Evolutionary conservation across 2,797 vertebrate genomes (phyloP).

Genomic region (Mormyrus hasselquistii): DNA sequence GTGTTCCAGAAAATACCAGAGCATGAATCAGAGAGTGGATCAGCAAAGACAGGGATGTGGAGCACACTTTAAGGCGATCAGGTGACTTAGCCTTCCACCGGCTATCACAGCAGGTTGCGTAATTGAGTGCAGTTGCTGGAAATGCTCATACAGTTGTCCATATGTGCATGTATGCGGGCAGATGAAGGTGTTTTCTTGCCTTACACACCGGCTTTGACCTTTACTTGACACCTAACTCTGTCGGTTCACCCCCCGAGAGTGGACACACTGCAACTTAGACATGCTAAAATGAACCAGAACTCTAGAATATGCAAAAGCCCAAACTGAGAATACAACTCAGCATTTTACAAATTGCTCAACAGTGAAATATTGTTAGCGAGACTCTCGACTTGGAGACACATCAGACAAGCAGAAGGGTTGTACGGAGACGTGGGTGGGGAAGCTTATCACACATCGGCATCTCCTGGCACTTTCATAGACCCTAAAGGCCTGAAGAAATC

Average conservation of each 20-base stretch:
- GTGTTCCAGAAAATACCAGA: background rate
- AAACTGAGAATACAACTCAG: background rate
- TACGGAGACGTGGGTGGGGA: background rate
- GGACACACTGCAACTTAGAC: background rate
- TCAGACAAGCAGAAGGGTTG: background rate
- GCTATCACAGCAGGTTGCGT: background rate
- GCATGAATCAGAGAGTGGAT: background rate
- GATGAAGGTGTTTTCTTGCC: background rate
- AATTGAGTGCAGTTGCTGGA: background rate
- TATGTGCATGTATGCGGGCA: background rate
- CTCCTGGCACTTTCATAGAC: background rate
- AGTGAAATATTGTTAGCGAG: background rate
- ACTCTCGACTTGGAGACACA: background rate
- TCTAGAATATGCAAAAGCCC: slow-evolving; percentile 11
- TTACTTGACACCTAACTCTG: background rate
- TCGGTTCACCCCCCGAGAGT: background rate
- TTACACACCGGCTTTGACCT: background rate
- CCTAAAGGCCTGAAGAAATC: background rate
- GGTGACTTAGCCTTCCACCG: background rate
- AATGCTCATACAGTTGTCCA: background rate
- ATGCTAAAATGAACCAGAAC: background rate
- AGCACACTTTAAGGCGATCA: background rate
- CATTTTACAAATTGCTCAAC: background rate
- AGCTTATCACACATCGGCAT: background rate
- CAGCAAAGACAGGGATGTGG: background rate